A percentile compares a stretch with the other conserved stretches of the same genome.
These are phyloP conservation scores for Dysidea cf. avara DNA, from an alignment of 37 sponge, comb jelly and placozoan species.

Conservation along the genomic window DNA sequence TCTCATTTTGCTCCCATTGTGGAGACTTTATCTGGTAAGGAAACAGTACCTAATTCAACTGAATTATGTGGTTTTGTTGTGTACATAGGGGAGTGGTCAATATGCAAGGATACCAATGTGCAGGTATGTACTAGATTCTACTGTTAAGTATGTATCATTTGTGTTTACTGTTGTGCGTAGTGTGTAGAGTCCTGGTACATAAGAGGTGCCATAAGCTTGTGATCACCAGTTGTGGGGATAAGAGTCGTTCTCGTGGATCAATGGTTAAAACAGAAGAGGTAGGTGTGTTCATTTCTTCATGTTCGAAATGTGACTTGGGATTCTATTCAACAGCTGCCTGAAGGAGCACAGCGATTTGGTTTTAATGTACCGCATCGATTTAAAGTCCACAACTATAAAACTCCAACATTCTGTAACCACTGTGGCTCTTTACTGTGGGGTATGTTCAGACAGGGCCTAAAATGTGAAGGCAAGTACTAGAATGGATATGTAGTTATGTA, in stretches of 20 bases:
- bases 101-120: conserved; percentile 98
- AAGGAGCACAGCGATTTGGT: conserved; percentile 66
- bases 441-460: conserved; percentile 83
- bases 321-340: not conserved
- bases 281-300: not conserved
- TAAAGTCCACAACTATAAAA: conserved; percentile 85
- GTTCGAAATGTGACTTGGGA: not conserved
- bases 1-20: conserved; percentile 97
- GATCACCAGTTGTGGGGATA: conserved; percentile 64
- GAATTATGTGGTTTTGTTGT: not conserved
- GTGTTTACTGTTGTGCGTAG: conserved; percentile 25
- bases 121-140: conserved; percentile 53
- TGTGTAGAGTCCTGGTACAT: conserved; percentile 91
- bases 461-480: conserved; percentile 76
- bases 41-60: not conserved
- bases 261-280: not conserved
- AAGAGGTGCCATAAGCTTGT: conserved; percentile 87
- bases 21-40: conserved; percentile 95
- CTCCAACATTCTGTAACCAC: conserved; percentile 88
- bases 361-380: conserved; percentile 97
- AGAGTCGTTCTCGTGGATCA: not conserved
- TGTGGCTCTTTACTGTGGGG: conserved; percentile 97
- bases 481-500: not conserved
- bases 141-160: not conserved
- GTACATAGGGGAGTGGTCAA: conserved; percentile 88